Percentiles rank a stretch among this genome's conserved stretches.
These are phyloP conservation scores for Aethes cnicana DNA, from an alignment of 2,888 invertebrate genomes.

Conservation along the genomic window DNA sequence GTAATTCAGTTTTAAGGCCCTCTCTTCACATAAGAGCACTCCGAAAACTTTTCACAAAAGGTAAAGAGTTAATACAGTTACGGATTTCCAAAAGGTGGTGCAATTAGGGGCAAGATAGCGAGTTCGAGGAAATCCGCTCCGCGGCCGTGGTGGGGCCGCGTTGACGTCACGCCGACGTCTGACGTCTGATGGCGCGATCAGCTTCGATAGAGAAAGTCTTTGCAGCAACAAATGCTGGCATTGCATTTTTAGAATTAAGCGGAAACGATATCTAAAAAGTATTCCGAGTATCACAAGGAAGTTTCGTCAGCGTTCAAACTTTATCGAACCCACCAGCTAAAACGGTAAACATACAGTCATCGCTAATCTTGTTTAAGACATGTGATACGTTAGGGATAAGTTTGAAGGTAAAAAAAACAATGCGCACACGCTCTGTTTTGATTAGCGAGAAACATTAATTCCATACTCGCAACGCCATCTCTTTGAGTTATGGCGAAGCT, in stretches of 20 bases:
- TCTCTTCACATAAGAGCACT: not conserved
- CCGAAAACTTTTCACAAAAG: constrained; percentile 23
- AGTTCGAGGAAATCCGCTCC: constrained; percentile 55
- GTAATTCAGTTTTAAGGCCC: not conserved
- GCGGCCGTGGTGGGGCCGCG: constrained; percentile 42
- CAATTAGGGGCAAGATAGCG: constrained; percentile 43
- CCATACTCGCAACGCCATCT: constrained; percentile 22
- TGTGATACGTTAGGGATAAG: constrained; percentile 24
- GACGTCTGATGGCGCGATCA: constrained; percentile 65
- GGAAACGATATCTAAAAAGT: too few relatives aligned
- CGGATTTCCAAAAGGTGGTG: constrained; percentile 24
- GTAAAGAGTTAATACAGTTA: constrained; percentile 17
- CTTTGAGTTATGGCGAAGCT: constrained; percentile 13
- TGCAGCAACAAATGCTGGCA: not conserved
- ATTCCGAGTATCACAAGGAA: too few relatives aligned
- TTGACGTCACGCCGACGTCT: constrained; percentile 62
- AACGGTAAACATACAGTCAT: constrained; percentile 16
- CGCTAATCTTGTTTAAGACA: constrained; percentile 18
- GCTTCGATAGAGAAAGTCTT: constrained; percentile 51
- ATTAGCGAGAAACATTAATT: constrained; percentile 5
- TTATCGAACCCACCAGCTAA: too few relatives aligned
- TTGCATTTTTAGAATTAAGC: too few relatives aligned
- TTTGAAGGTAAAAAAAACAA: constrained; percentile 26
- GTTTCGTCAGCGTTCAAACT: too few relatives aligned
- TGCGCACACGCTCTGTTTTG: constrained; percentile 14